These are phyloP conservation scores for Phalloptychus januarius DNA, from an alignment of 2,797 vertebrate genomes.

Conservation along the genomic window DNA sequence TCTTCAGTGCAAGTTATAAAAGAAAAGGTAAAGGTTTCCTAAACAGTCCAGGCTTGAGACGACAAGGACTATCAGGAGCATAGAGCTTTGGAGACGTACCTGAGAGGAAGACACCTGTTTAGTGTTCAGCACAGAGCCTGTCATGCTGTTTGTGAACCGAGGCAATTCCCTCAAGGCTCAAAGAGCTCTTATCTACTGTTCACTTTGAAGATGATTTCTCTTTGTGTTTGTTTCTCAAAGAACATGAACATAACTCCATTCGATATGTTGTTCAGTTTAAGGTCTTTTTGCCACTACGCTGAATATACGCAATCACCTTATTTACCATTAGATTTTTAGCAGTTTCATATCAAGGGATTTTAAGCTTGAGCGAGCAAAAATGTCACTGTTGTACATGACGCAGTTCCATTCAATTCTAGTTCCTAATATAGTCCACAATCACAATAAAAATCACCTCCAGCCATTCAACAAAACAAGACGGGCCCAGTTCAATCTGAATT, in stretches of 20 bases:
- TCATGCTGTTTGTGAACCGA: conserved; percentile 46
- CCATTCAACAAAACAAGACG: neutral
- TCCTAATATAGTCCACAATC: neutral
- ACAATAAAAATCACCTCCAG: neutral
- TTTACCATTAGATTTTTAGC: neutral
- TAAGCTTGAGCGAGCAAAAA: neutral
- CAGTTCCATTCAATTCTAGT: neutral
- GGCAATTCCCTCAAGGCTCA: conserved; percentile 38
- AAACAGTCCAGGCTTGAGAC: conserved; percentile 28
- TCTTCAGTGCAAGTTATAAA: conserved; percentile 15
- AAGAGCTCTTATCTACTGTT: conserved; percentile 40
- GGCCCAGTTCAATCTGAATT: neutral
- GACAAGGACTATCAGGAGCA: conserved; percentile 17
- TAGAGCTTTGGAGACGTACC: conserved; percentile 17
- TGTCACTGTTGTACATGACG: neutral
- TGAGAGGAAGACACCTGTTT: conserved; percentile 32
- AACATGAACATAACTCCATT: conserved; percentile 16
- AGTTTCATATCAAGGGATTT: neutral
- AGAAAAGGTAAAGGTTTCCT: conserved; percentile 33
- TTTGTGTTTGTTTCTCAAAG: conserved; percentile 31
- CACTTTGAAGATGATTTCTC: conserved; percentile 44
- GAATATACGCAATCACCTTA: conserved; percentile 12
- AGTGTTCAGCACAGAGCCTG: conserved; percentile 30
- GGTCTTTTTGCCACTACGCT: conserved; percentile 21
- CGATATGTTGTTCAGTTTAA: conserved; percentile 25